These are phyloP conservation scores for Sisor rabdophorus DNA, from an alignment of 2,113 vertebrate genomes.

Conservation along the genomic window DNA sequence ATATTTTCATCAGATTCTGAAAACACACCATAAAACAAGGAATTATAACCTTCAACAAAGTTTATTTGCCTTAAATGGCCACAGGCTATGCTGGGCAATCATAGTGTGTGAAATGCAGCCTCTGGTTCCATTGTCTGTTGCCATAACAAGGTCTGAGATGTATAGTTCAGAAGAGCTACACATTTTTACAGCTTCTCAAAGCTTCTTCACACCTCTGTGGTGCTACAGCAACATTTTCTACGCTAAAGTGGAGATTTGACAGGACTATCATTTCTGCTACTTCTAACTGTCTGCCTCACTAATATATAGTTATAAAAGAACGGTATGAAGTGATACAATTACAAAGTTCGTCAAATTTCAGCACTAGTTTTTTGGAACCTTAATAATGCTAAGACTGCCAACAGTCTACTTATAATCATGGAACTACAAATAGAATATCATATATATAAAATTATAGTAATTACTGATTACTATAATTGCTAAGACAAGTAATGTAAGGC, in stretches of 20 bases:
- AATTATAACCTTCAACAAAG: neutral
- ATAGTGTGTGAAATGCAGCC: slow-evolving; percentile 49
- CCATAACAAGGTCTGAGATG: slow-evolving; percentile 44
- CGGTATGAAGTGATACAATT: neutral
- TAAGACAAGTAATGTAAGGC: no score
- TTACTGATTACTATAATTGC: no score
- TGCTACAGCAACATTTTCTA: slow-evolving; percentile 6
- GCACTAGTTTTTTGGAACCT: neutral
- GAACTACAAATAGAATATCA: no score
- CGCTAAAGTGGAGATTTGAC: slow-evolving; percentile 16
- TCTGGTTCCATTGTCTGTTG: slow-evolving; percentile 31
- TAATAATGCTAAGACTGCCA: neutral
- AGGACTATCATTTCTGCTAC: slow-evolving; percentile 20
- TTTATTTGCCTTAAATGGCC: slow-evolving; percentile 3
- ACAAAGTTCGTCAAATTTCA: neutral
- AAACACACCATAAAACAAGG: slow-evolving; percentile 38
- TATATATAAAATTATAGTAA: no score
- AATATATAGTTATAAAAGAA: neutral
- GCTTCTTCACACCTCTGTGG: slow-evolving; percentile 22
- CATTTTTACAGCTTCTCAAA: neutral
- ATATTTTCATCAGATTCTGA: slow-evolving; percentile 87
- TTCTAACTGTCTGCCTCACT: neutral
- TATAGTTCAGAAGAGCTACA: slow-evolving; percentile 4
- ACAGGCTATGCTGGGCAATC: slow-evolving; percentile 29
- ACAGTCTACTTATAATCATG: neutral